phyloP scores from a whole-genome alignment of 2,797 vertebrate genomes.

The Spheniscus humboldti region DNA sequence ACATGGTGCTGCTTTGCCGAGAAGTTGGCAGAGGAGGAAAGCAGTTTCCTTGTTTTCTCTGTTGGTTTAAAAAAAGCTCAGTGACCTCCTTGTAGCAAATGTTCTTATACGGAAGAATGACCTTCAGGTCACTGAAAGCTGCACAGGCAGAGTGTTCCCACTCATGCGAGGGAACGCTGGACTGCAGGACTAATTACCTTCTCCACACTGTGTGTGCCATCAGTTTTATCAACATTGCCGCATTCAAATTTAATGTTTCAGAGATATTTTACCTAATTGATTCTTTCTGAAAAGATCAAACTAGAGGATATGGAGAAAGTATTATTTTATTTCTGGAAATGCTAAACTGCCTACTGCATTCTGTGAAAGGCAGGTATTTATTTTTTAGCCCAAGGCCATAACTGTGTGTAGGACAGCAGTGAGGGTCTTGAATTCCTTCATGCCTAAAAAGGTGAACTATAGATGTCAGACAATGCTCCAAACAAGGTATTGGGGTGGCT shows the following conservation, averaged over 20 bases:
- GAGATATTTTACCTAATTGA: background rate
- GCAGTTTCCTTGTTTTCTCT: background rate
- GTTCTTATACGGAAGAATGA: background rate
- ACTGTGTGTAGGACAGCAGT: background rate
- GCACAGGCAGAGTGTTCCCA: background rate
- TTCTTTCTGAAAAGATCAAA: background rate
- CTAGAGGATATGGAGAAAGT: background rate
- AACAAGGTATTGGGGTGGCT: background rate
- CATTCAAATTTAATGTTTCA: background rate
- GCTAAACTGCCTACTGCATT: background rate
- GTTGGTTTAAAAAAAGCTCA: background rate
- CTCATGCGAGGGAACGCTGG: background rate
- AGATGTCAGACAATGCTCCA: background rate
- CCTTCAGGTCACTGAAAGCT: background rate
- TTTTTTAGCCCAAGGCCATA: background rate
- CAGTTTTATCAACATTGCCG: background rate
- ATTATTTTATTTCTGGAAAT: constrained; percentile 2
- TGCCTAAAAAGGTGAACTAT: background rate
- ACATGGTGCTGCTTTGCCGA: background rate
- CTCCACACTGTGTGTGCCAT: background rate
- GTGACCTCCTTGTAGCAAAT: background rate
- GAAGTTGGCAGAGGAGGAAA: background rate
- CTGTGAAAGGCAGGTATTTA: background rate
- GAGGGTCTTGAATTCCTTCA: background rate
- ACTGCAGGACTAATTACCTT: background rate